Evolutionary conservation across 2,797 vertebrate species (phyloP).

Genomic region (Pipistrellus pipistrellus): DNA sequence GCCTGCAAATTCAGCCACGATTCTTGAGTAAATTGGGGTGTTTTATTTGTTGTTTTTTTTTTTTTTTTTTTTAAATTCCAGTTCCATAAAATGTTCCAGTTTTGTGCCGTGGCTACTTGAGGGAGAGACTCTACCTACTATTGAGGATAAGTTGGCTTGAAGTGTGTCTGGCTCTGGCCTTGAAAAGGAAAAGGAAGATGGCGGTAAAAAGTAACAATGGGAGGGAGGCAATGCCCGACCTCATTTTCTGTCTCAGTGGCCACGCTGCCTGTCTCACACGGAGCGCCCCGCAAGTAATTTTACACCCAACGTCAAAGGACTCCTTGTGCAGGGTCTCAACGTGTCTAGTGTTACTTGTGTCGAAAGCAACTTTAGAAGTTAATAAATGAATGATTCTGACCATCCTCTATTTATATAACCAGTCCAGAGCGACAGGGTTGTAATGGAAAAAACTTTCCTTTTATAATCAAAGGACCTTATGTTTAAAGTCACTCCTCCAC

Average conservation of each 20-base stretch:
- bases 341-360: slow-evolving; percentile 72
- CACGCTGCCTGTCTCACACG: slow-evolving; percentile 15
- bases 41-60: not conserved
- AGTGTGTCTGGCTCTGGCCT: slow-evolving; percentile 31
- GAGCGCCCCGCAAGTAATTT: slow-evolving; percentile 72
- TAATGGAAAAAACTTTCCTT: slow-evolving; percentile 68
- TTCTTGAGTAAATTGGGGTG: not conserved
- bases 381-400: slow-evolving; percentile 76
- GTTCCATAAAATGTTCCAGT: not conserved
- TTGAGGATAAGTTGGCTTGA: slow-evolving; percentile 50
- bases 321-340: slow-evolving; percentile 77
- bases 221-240: not conserved
- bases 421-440: slow-evolving; percentile 61
- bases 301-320: slow-evolving; percentile 75
- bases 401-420: slow-evolving; percentile 78
- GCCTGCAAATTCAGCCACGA: not conserved
- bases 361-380: slow-evolving; percentile 74
- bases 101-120: slow-evolving; percentile 24
- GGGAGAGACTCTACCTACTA: not conserved
- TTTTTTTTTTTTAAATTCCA: not conserved
- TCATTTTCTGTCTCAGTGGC: slow-evolving; percentile 52
- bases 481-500: slow-evolving; percentile 66
- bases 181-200: not conserved
- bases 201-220: slow-evolving; percentile 46
- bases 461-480: slow-evolving; percentile 67